A percentile compares a stretch with the other conserved stretches of the same genome.
Conservation (phyloP, 2,888 invertebrate species). For the Syrphus vitripennis region DNA sequence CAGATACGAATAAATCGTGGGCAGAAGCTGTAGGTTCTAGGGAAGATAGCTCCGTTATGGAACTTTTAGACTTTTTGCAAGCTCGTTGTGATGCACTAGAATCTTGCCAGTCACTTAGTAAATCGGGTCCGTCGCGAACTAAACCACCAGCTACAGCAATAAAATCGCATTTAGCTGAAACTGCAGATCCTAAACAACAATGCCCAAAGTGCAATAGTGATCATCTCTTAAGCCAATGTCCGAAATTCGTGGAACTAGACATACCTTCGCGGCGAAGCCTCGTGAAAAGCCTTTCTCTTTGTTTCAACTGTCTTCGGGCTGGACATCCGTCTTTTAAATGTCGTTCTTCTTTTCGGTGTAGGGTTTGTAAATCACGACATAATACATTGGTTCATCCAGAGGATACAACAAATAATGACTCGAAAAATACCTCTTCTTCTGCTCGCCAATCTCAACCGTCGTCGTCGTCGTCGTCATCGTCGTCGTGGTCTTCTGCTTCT, state of each 20-base stretch:
- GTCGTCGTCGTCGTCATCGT: background rate
- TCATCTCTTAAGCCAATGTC: background rate
- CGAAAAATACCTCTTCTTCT: background rate
- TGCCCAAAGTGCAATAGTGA: background rate
- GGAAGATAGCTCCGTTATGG: background rate
- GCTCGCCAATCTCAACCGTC: background rate
- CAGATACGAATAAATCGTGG: conserved; percentile 19
- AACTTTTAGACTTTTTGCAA: background rate
- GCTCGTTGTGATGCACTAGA: background rate
- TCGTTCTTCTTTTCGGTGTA: background rate
- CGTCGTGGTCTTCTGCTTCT: no score
- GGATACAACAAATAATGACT: background rate
- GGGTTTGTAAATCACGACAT: background rate
- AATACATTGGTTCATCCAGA: conserved; percentile 19
- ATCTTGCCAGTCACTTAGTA: no score
- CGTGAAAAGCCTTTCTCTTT: background rate
- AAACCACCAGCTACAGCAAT: background rate
- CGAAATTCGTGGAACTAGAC: background rate
- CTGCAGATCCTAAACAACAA: background rate
- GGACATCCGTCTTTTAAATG: no score
- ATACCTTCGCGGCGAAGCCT: background rate
- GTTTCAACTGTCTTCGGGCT: conserved; percentile 31
- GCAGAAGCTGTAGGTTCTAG: background rate
- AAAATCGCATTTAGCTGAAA: background rate
- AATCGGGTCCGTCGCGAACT: no score